phyloP scores from a whole-genome alignment of 1,140 invertebrate genomes.

The Periplaneta americana region DNA sequence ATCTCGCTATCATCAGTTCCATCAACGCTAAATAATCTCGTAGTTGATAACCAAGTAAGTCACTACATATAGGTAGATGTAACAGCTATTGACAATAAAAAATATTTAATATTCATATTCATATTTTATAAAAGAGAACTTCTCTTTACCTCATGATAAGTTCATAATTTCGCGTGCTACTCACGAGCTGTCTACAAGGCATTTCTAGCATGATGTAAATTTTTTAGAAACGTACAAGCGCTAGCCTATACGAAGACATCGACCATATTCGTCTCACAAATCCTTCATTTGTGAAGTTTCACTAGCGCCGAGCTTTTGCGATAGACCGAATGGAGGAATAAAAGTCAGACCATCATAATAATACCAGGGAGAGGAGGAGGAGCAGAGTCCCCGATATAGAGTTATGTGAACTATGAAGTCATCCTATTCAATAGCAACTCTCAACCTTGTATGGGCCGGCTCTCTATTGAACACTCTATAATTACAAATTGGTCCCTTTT shows the following conservation, averaged over 20 bases:
- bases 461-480: conserved; percentile 16
- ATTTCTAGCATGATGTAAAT: no score
- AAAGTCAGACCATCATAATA: not conserved
- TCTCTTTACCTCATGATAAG: no score
- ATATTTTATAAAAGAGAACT: no score
- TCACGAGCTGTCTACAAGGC: no score
- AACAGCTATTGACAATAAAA: no score
- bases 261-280: not conserved
- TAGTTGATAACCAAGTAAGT: no score
- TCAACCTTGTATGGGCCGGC: not conserved
- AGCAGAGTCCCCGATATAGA: not conserved
- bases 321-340: not conserved
- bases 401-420: not conserved
- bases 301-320: not conserved
- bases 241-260: not conserved
- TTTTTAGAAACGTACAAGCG: not conserved
- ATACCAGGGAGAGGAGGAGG: no score
- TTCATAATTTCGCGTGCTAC: no score
- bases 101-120: no score
- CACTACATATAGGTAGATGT: no score
- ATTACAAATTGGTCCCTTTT: conserved; percentile 22
- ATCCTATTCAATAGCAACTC: not conserved
- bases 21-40: no score
- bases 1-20: no score
- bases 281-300: not conserved